Evolutionary conservation across 2,113 vertebrate species (phyloP), one percentile per base, ranked within the genome.

Genomic region (Nanger granti): DNA sequence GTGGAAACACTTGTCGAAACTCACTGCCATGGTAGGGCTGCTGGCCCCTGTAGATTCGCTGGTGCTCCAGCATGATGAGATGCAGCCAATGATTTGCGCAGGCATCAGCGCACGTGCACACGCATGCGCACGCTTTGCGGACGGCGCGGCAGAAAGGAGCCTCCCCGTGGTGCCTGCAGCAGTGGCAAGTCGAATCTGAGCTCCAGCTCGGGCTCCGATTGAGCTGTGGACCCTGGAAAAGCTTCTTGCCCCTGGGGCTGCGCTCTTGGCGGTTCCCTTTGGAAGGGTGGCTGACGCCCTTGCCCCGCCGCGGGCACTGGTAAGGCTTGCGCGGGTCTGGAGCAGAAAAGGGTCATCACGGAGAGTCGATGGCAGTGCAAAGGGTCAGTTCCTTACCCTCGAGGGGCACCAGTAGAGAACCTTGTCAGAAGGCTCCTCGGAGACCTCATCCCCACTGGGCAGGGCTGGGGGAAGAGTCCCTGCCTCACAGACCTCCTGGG

Each of bases 31-130:
- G 5, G 47, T 20, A 20, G 29, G 47, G 17, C 15, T 20, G 29
- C 47, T 22, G 7, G 9, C 17, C 47, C 17, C 8, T 1, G 47
- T 10, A 15, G 47, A 52, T 34, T 31, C 8, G 1, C 47, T 3
- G 29, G 31, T 12, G 49, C 31, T 0, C 10, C 1, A 49, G 18
- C 31, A 54, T 5, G 3, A 13, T 6, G 49, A n/a, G 31, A 34
- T 34, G 49, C 18, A 2, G 49, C 49, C 44, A 52, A 13, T 52
- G 49, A 52, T 52, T 52, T 52, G 49, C 49, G 49, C 47, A 49
- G 5, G 9, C 47, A 49, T 49, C 47, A 49, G 8, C 2, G 47
- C 47, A 49, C 9, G 47, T 49, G 47, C 47, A 8, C 49, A 49
- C 49, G 49, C 49, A 49, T 49, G 49, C 49, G 2, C 49, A 52